Percentiles rank a stretch among this genome's conserved stretches.
These are phyloP conservation scores for Zosterops borbonicus DNA, from an alignment of 2,113 vertebrate genomes.

Conservation along the genomic window DNA sequence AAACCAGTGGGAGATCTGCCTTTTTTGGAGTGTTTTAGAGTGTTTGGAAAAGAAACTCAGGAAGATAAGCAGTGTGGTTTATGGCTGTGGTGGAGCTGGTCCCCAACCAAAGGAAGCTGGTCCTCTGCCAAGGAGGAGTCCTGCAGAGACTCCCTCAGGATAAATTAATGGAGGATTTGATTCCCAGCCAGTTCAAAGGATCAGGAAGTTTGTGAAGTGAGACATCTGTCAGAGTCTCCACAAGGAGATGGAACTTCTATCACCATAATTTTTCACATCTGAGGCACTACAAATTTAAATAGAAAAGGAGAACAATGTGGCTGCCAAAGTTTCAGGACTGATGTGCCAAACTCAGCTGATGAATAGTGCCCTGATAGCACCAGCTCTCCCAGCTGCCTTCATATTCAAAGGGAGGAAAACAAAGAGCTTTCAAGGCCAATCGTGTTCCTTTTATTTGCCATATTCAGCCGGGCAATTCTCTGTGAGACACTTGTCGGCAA, in stretches of 20 bases:
- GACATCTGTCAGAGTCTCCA: neutral
- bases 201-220: neutral
- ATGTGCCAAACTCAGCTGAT: neutral
- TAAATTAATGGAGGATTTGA: neutral
- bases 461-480: neutral
- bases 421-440: conserved; percentile 17
- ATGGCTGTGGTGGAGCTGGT: neutral
- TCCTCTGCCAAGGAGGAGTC: neutral
- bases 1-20: neutral
- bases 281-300: neutral
- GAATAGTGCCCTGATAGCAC: conserved; percentile 6
- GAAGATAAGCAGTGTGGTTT: neutral
- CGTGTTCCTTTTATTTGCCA: neutral
- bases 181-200: neutral
- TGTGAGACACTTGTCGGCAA: neutral
- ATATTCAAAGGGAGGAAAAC: conserved; percentile 17
- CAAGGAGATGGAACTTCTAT: neutral
- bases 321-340: neutral
- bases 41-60: neutral
- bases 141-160: neutral
- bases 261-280: neutral
- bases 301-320: neutral
- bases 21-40: neutral
- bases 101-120: neutral
- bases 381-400: neutral